Evolutionary conservation across 2,888 invertebrate species (phyloP).

Genomic region (Troglohyphantes excavatus): DNA sequence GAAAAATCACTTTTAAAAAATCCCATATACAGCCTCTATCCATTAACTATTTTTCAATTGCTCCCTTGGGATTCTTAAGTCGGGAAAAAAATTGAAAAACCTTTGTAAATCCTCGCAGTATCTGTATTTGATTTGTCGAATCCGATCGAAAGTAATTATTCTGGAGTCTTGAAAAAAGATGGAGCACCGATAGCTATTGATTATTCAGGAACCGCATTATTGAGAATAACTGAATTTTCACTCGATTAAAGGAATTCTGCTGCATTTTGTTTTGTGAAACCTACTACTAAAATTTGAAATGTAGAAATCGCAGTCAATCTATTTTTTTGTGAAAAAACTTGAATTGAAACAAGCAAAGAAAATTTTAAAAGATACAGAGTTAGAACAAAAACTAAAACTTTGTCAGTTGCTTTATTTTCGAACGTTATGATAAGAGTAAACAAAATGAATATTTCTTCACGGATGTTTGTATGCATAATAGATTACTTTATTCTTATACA

Average conservation of each 20-base stretch:
- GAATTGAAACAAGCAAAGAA: too few species aligned
- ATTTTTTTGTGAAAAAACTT: too few species aligned
- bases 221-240: not conserved
- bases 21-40: not conserved
- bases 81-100: not conserved
- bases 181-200: slow-evolving; percentile 45
- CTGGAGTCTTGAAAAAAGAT: slow-evolving; percentile 24
- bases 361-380: too few species aligned
- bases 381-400: too few species aligned
- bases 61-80: not conserved
- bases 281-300: too few species aligned
- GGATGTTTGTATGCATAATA: too few species aligned
- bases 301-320: too few species aligned
- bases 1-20: not conserved
- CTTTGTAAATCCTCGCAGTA: slow-evolving; percentile 7
- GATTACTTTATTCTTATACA: too few species aligned
- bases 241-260: not conserved
- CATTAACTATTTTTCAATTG: slow-evolving; percentile 23
- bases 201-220: slow-evolving; percentile 2
- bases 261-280: too few species aligned
- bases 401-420: too few species aligned
- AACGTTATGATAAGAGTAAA: too few species aligned
- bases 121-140: slow-evolving; percentile 32
- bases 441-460: too few species aligned
- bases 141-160: slow-evolving; percentile 61